These are phyloP conservation scores for Tenthredo distinguenda DNA, from an alignment of 2,888 invertebrate genomes.

Conservation along the genomic window DNA sequence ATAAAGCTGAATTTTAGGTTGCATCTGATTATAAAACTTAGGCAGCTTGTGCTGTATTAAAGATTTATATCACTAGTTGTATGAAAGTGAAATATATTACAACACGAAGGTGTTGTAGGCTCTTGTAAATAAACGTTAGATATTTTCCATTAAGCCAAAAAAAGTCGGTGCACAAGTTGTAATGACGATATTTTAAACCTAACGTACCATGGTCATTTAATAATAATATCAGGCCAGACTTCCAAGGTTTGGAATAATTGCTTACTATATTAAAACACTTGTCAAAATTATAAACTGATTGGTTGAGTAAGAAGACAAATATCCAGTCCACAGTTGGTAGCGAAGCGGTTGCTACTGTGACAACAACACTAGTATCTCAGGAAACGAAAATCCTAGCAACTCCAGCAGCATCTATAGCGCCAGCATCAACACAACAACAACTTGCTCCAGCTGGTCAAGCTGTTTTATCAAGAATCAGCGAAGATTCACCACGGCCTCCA, in stretches of 20 bases:
- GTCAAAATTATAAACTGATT: constrained; percentile 28
- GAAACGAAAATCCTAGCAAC: constrained; percentile 66
- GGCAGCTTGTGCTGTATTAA: neutral
- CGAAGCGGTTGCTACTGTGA: constrained; percentile 65
- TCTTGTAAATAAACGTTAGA: too few species aligned
- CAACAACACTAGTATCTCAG: constrained; percentile 61
- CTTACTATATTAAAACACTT: neutral
- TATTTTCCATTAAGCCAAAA: neutral
- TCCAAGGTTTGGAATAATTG: neutral
- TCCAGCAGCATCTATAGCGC: constrained; percentile 60
- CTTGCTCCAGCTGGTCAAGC: constrained; percentile 65
- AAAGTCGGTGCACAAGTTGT: neutral
- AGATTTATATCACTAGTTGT: neutral
- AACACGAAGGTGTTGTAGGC: neutral
- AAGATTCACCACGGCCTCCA: constrained; percentile 78
- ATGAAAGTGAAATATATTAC: neutral
- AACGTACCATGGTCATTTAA: neutral
- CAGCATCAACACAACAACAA: constrained; percentile 66
- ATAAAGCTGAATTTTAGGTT: neutral
- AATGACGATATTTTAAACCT: neutral
- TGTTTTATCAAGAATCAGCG: constrained; percentile 79
- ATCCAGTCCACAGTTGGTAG: constrained; percentile 68
- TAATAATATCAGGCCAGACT: neutral
- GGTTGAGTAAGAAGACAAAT: constrained; percentile 58
- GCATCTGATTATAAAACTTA: neutral